A percentile compares a stretch with the other conserved stretches of the same genome.
These are phyloP conservation scores for Gorilla gorilla DNA, from an alignment of 2,113 vertebrate species.

Conservation along the genomic window DNA sequence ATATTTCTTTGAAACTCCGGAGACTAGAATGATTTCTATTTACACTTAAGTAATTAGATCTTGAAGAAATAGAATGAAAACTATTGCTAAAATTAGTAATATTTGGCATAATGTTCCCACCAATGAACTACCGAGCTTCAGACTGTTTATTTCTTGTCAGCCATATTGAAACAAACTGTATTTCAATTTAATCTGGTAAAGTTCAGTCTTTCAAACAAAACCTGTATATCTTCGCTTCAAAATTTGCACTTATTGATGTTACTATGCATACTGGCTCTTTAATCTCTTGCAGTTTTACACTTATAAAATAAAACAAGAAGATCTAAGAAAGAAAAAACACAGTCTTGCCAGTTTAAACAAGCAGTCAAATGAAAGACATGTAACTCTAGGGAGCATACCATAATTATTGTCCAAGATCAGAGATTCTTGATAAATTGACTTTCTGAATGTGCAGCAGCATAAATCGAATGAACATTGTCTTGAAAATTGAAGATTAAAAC, in stretches of 20 bases:
- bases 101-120: background rate
- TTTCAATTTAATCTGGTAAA: slow-evolving; percentile 19
- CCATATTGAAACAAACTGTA: slow-evolving; percentile 3
- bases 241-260: slow-evolving; percentile 15
- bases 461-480: slow-evolving; percentile 56
- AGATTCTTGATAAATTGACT: slow-evolving; percentile 72
- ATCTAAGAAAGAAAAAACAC: slow-evolving; percentile 60
- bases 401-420: slow-evolving; percentile 71
- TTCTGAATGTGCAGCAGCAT: slow-evolving; percentile 58
- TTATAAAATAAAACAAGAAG: slow-evolving; percentile 60
- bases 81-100: background rate
- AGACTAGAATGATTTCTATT: background rate
- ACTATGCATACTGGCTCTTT: slow-evolving; percentile 52
- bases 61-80: background rate
- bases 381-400: slow-evolving; percentile 46
- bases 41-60: background rate
- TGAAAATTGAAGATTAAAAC: slow-evolving; percentile 65
- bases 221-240: background rate
- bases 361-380: slow-evolving; percentile 61
- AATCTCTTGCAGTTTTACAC: slow-evolving; percentile 51
- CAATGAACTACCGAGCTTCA: background rate
- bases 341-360: slow-evolving; percentile 64
- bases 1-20: background rate
- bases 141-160: background rate
- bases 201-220: background rate